A percentile compares a stretch with the other conserved stretches of the same genome.
Conservation (phyloP, 2,888 invertebrate species). For the Philereme vetulata region DNA sequence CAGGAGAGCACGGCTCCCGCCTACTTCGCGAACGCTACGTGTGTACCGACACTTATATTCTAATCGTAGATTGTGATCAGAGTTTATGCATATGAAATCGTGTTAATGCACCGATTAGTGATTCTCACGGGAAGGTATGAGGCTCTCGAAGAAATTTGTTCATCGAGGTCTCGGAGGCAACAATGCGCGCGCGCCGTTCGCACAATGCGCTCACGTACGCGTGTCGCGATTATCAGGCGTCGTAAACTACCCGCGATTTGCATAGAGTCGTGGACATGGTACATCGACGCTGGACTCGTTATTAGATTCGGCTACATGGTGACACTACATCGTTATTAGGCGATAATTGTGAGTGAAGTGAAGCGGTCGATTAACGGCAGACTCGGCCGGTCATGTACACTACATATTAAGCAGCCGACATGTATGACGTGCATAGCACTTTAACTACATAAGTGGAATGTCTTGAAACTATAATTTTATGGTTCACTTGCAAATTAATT, state of each 20-base stretch:
- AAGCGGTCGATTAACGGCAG: slow-evolving; percentile 81
- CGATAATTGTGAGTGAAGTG: slow-evolving; percentile 76
- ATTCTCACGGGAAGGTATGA: slow-evolving; percentile 60
- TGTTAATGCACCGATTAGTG: slow-evolving; percentile 58
- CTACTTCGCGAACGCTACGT: slow-evolving; percentile 50
- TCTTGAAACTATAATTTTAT: slow-evolving; percentile 40
- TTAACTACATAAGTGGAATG: slow-evolving; percentile 38
- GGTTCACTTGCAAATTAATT: slow-evolving; percentile 19
- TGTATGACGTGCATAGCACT: slow-evolving; percentile 49
- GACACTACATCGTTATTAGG: slow-evolving; percentile 73
- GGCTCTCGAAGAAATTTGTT: slow-evolving; percentile 44
- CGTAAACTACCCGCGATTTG: slow-evolving; percentile 80
- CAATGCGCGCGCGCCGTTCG: slow-evolving; percentile 56
- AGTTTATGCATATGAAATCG: slow-evolving; percentile 44
- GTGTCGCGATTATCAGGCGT: slow-evolving; percentile 78
- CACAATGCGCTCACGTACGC: slow-evolving; percentile 79
- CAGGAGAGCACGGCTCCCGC: slow-evolving; percentile 54
- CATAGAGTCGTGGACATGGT: slow-evolving; percentile 75
- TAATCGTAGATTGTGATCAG: slow-evolving; percentile 49
- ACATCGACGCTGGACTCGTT: slow-evolving; percentile 64
- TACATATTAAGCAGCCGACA: slow-evolving; percentile 61
- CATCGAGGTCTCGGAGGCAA: slow-evolving; percentile 38
- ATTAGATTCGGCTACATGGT: slow-evolving; percentile 74
- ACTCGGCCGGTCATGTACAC: slow-evolving; percentile 49
- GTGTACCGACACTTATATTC: slow-evolving; percentile 51